phyloP scores from a whole-genome alignment of 2,888 invertebrate species.

The Syritta pipiens region DNA sequence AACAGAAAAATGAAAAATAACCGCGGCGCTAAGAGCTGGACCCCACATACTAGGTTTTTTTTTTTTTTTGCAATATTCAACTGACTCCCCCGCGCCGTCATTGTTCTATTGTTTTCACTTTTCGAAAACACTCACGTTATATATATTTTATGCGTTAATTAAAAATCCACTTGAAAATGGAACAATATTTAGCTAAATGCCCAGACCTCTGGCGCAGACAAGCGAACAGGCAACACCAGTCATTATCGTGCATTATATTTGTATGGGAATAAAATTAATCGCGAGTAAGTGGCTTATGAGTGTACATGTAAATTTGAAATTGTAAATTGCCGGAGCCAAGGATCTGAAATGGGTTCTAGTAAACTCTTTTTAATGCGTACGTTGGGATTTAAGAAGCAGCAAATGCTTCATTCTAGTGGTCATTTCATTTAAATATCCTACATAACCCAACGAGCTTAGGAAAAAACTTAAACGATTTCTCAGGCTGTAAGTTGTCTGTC shows the following conservation, averaged over 20 bases:
- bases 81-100: background rate
- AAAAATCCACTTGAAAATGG: slow-evolving; percentile 55
- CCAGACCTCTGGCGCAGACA: slow-evolving; percentile 16
- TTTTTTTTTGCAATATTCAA: slow-evolving; percentile 27
- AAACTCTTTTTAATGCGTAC: too few species aligned
- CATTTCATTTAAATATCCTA: slow-evolving; percentile 40
- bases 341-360: slow-evolving; percentile 22
- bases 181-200: slow-evolving; percentile 54
- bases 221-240: slow-evolving; percentile 31
- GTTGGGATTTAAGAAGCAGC: too few species aligned
- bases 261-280: slow-evolving; percentile 51
- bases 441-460: slow-evolving; percentile 5
- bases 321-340: slow-evolving; percentile 28
- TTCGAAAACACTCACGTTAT: slow-evolving; percentile 36
- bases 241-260: slow-evolving; percentile 47
- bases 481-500: too few species aligned
- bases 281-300: slow-evolving; percentile 55
- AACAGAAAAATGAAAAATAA: too few species aligned
- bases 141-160: slow-evolving; percentile 59
- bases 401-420: background rate
- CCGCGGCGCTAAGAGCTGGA: slow-evolving; percentile 26
- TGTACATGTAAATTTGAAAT: too few species aligned
- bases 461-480: too few species aligned
- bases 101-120: too few species aligned
- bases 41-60: slow-evolving; percentile 1